These are phyloP conservation scores for Corythaixoides concolor DNA, from an alignment of 2,113 vertebrate genomes.

Conservation along the genomic window DNA sequence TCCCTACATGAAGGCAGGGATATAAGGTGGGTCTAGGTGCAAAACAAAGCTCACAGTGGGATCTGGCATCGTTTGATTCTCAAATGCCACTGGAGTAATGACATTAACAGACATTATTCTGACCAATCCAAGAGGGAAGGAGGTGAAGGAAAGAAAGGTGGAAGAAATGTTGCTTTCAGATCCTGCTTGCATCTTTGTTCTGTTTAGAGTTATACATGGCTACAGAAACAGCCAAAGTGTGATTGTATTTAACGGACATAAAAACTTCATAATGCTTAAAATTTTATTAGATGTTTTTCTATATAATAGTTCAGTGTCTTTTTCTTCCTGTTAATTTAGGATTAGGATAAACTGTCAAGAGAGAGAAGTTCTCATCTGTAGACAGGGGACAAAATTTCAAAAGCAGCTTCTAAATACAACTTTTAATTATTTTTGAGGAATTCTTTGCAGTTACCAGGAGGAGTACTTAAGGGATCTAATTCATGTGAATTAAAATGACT, in stretches of 20 bases:
- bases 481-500: not conserved
- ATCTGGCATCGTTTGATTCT: not conserved
- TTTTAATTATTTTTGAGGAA: not conserved
- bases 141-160: not conserved
- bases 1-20: not conserved
- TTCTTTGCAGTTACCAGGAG: not conserved
- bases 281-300: not conserved
- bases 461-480: not conserved
- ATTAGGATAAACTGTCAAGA: not conserved
- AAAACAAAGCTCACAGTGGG: not conserved
- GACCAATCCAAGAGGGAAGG: not conserved
- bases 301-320: not conserved
- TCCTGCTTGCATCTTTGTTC: not conserved
- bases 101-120: not conserved
- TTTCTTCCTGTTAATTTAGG: not conserved
- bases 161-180: not conserved
- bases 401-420: not conserved
- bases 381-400: not conserved
- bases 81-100: not conserved
- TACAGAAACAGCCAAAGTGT: not conserved
- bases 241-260: not conserved
- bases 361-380: not conserved
- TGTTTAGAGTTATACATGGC: not conserved
- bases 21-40: not conserved
- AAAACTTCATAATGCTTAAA: accelerated